These are phyloP conservation scores for Pelosia muscerda DNA, from an alignment of 2,888 invertebrate genomes.

Conservation along the genomic window DNA sequence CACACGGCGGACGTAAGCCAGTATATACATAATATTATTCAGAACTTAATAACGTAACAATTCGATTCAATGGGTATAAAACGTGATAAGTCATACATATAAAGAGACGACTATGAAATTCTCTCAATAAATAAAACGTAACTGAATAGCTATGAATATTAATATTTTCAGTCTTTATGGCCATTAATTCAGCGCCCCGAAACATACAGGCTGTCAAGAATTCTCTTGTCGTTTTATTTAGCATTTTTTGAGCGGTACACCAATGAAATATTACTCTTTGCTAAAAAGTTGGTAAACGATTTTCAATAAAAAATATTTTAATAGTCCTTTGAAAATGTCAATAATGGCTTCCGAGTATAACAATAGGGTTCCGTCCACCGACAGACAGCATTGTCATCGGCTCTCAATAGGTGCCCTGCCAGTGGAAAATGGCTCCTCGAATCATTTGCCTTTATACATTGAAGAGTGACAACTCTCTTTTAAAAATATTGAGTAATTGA, in stretches of 20 bases:
- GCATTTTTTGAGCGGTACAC: slow-evolving; percentile 54
- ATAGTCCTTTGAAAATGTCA: slow-evolving; percentile 83
- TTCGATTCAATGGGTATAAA: background rate
- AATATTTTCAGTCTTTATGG: slow-evolving; percentile 31
- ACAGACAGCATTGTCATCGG: slow-evolving; percentile 76
- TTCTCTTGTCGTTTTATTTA: slow-evolving; percentile 45
- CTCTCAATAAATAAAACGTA: slow-evolving; percentile 29
- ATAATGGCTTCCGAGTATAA: slow-evolving; percentile 83
- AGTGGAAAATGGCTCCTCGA: slow-evolving; percentile 78
- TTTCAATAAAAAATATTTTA: slow-evolving; percentile 78
- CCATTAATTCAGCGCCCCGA: slow-evolving; percentile 40
- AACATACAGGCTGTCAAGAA: slow-evolving; percentile 39
- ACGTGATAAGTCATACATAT: slow-evolving; percentile 8
- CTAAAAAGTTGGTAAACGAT: slow-evolving; percentile 69
- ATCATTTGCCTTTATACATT: slow-evolving; percentile 74
- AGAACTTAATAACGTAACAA: background rate
- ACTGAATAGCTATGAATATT: slow-evolving; percentile 25
- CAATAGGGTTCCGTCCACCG: slow-evolving; percentile 80
- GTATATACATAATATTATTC: background rate
- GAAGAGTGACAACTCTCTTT: slow-evolving; percentile 72
- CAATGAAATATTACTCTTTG: slow-evolving; percentile 60
- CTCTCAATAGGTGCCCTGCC: slow-evolving; percentile 74
- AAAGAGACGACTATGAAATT: slow-evolving; percentile 20
- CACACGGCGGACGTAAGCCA: background rate
- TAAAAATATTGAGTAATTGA: slow-evolving; percentile 69